Percentiles rank a stretch among this genome's conserved stretches.
These are phyloP conservation scores for Daubentonia madagascariensis DNA, from an alignment of 2,113 vertebrate species.

Conservation along the genomic window DNA sequence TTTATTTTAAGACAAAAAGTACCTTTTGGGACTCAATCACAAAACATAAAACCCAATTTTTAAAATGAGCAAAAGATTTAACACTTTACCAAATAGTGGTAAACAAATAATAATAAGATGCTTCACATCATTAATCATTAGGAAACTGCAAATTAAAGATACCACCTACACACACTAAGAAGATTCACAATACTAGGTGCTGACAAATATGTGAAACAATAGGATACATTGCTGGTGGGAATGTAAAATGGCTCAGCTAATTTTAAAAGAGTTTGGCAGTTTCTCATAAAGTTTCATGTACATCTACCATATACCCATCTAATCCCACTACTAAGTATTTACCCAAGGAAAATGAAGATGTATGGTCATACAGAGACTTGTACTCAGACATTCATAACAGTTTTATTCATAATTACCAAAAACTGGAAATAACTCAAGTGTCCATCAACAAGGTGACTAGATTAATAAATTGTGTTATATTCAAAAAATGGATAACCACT, in stretches of 20 bases:
- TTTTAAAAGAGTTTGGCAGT: not conserved
- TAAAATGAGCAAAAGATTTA: conserved; percentile 3
- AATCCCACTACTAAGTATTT: not conserved
- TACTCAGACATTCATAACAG: not conserved
- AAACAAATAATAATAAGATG: not conserved
- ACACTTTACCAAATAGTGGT: not conserved
- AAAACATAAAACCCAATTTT: not conserved
- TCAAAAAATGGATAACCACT: not conserved
- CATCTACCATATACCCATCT: not conserved
- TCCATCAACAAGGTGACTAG: not conserved
- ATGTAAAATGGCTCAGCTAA: not conserved
- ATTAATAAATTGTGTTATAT: not conserved
- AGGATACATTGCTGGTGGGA: not conserved
- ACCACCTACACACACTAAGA: not conserved
- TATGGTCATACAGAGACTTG: not conserved
- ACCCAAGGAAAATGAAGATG: not conserved
- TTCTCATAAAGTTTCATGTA: not conserved
- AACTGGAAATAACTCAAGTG: not conserved
- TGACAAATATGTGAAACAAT: not conserved
- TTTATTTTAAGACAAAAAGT: conserved; percentile 40
- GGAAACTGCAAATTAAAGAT: not conserved
- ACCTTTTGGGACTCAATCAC: not conserved
- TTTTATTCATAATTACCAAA: not conserved
- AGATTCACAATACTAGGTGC: not conserved
- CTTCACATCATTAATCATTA: not conserved